Base-by-base conservation (phyloP, 2,797 vertebrate genomes). In the Notoglanidium macrostoma region DNA sequence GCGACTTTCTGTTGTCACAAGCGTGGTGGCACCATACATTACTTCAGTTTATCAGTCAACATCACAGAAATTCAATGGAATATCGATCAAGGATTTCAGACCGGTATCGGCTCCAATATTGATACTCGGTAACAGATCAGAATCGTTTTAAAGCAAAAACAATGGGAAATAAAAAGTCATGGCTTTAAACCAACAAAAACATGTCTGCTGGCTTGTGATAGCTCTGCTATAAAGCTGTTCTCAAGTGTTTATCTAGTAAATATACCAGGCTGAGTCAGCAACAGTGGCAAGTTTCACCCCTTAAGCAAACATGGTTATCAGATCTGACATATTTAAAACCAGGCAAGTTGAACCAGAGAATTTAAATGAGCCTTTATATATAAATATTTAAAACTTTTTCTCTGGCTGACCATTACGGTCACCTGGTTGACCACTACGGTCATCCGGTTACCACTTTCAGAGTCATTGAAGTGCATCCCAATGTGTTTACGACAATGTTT, bases 221-320 rank as follows among this genome's bases (percentile, higher is more conserved):
- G 35, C 78, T 85, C 77, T 40, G 77, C 68, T 88, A 19, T 80
- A 79, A 67, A 8, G 46, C 77, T 82, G 68, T 61, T 79, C 84
- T 67, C 17, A 67, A 82, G 83, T 85, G 84, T 78, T 87, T 87
- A 78, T 87, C 86, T 78, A 63, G 46, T 65, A 87, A 77, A 59
- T 78, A 46, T 67, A 68, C 17, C 67, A 54, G 83, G 49, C 83
- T 81, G 87, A 88, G 87, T 85, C 87, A 82, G 84, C 67, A 67
- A 67, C 83, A 67, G 78, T 57, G 23, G 87, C 68, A 29, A 61
- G 76, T 84, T 74, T 88, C 77, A 55, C 77, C 84, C 68, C 35
- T 88, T 76, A 73, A 82, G 59, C 87, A 85, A 55, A 88, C 68
- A 76, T 65, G 0, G 10, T 76, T 85, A 85, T 74, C 83, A 85